Evolutionary conservation across 2,797 vertebrate species (phyloP).

Genomic region (Poeciliopsis infans): DNA sequence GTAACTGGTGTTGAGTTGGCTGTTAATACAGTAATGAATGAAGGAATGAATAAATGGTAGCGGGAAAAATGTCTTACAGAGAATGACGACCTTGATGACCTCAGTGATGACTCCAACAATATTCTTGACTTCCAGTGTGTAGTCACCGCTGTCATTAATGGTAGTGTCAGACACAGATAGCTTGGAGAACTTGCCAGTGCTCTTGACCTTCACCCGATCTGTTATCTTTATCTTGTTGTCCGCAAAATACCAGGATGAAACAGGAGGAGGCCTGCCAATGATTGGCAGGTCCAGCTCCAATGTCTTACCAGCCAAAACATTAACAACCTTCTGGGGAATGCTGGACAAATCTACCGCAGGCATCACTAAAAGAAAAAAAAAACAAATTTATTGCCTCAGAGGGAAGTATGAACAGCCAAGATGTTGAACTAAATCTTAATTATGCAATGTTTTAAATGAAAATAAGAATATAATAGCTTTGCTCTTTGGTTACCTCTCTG

Average conservation of each 20-base stretch:
- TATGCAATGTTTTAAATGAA: not conserved
- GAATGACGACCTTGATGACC: conserved; percentile 91
- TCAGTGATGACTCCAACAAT: conserved; percentile 86
- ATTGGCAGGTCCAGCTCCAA: conserved; percentile 91
- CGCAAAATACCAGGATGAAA: conserved; percentile 91
- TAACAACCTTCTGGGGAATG: conserved; percentile 93
- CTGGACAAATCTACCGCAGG: conserved; percentile 90
- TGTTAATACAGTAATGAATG: not conserved
- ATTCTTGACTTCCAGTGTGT: conserved; percentile 94
- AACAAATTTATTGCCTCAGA: not conserved
- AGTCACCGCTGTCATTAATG: conserved; percentile 92
- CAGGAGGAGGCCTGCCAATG: conserved; percentile 91
- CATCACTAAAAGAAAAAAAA: conserved; percentile 81
- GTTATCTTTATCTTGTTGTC: conserved; percentile 89
- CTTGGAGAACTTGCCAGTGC: conserved; percentile 86
- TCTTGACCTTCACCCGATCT: conserved; percentile 91
- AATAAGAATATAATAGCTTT: not conserved
- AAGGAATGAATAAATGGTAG: not conserved
- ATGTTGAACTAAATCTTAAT: not conserved
- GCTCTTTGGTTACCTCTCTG: conserved; percentile 85
- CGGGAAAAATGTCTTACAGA: conserved; percentile 84
- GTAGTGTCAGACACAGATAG: conserved; percentile 91
- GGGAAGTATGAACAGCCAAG: not conserved
- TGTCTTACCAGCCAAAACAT: conserved; percentile 90
- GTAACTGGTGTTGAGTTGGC: not conserved